Base-by-base conservation (phyloP, 2,113 vertebrate species). In the Struthidea cinerea region DNA sequence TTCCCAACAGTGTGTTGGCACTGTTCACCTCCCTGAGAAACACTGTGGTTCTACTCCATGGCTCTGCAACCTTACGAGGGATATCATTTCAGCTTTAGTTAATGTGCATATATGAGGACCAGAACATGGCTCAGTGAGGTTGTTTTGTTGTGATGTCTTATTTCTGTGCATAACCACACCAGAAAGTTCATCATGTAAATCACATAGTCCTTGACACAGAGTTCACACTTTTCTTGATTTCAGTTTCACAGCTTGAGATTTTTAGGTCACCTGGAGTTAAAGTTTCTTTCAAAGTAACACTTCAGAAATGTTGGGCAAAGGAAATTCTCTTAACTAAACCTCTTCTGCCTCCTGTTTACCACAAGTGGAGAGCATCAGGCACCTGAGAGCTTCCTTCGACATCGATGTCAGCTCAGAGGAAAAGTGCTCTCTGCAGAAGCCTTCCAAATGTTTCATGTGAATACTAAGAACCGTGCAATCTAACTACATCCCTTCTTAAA, bases 41-140 rank as follows among this genome's bases (percentile, higher is more conserved):
- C 13, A 20, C 24, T 35, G 16, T 44, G 15, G 7, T 35, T 87
- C 41, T 67, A 33, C 15, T 32, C 28, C 33, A 13, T 50, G 15
- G 11, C 9, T 55, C 35, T 73, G 18, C 21, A 28, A 56, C 18
- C 10, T 33, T 19, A 46, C 2, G 6, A 73, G 13, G 24, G 18
- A 23, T 59, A 57, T 14, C 16, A 74, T 79, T 87, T 74, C n/a
- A 69, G 18, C 11, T 56, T 67, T 41, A 56, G 16, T 63, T 26
- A 47, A 37, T 0, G 0, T 17, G 52, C 41, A 33, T 56, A 8
- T 35, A 41, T 35, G 21, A 73, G 30, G 9, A 57, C 8, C 8
- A 33, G 1, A 3, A 41, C 11, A 20, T 22, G 26, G 3, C 35
- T 56, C 42, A 41, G 24, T 56, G 21, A 68, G 8, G 21, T 39